phyloP scores from a whole-genome alignment of 2,113 vertebrate species.

The Bufo bufo region DNA sequence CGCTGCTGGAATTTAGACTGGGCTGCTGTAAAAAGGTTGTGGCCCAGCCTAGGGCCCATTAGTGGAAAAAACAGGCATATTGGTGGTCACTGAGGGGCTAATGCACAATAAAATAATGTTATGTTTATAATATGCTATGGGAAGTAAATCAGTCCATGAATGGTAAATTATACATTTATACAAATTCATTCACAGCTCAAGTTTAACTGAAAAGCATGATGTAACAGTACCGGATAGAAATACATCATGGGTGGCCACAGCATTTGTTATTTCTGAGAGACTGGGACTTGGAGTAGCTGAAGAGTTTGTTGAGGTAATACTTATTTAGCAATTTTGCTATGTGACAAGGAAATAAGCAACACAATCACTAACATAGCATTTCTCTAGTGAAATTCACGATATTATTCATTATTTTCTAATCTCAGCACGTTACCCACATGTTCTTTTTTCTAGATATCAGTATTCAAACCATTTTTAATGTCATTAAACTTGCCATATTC shows the following conservation, averaged over 20 bases:
- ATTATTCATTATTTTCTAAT: background rate
- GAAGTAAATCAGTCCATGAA: background rate
- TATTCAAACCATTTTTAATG: conserved; percentile 72
- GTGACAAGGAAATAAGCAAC: too few species aligned
- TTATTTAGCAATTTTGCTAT: background rate
- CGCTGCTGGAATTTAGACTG: too few species aligned
- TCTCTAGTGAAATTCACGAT: too few species aligned
- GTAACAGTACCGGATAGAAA: conserved; percentile 72
- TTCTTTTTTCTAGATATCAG: conserved; percentile 66
- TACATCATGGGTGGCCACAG: conserved; percentile 73
- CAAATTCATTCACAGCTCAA: conserved; percentile 58
- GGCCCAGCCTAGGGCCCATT: too few species aligned
- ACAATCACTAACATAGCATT: too few species aligned
- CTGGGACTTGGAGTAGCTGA: conserved; percentile 71
- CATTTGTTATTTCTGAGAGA: conserved; percentile 72
- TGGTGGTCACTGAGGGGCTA: too few species aligned
- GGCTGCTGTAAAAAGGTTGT: too few species aligned
- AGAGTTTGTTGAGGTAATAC: conserved; percentile 64
- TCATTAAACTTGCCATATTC: conserved; percentile 70
- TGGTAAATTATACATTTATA: background rate
- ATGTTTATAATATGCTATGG: background rate
- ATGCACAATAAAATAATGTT: too few species aligned
- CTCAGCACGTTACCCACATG: background rate
- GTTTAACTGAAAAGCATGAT: conserved; percentile 47
- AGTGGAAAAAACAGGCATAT: too few species aligned